Base-by-base conservation (phyloP, 1,140 invertebrate genomes). In the Macrocentrus cingulum region DNA sequence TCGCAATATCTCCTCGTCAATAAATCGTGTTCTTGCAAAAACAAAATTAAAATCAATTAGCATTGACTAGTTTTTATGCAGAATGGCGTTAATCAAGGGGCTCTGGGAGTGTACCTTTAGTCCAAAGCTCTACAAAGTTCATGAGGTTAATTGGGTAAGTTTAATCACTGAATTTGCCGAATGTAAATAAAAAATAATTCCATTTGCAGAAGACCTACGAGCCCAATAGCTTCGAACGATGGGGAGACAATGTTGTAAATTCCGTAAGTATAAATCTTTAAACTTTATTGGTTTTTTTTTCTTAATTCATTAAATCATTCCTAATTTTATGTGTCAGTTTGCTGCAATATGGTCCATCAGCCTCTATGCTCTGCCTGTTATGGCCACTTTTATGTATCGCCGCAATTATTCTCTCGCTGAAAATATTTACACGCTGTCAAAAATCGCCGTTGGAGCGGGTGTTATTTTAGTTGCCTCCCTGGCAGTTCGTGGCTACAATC, bases 291-390 rank as follows among this genome's bases (percentile, higher is more conserved):
- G n/a, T n/a, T n/a, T n/a, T n/a, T n/a, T n/a, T n/a, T n/a, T 56
- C 56, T 39, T 11, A 44, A 34, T 9, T 20, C 32, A 59, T 52
- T 11, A 46, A 9, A 37, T 39, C 13, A 50, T 46, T 52, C 20
- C 29, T 36, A 11, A 44, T 44, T 39, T 34, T 55, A 15, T 45
- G 36, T 76, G 78, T 29, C 60, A 85, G 82, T 74, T 84, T 46
- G 72, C 74, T 41, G 69, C 89, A 29, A 83, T 91, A 61, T 87
- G 86, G 83, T 90, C 88, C 34, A 76, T 93, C 15, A 83, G 84
- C 6, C 75, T 88, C 37, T 94, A 91, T 67, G 84, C 88, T 5
- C 87, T 90, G 29, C 91, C 91, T n/a, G 72, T 93, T 49, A 76
- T 93, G 19, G 82, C 84, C n/a, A 84, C 84, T 58, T 85, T 88